These are phyloP conservation scores for Scaptomyza flava DNA, from an alignment of 2,888 invertebrate species.

Conservation along the genomic window DNA sequence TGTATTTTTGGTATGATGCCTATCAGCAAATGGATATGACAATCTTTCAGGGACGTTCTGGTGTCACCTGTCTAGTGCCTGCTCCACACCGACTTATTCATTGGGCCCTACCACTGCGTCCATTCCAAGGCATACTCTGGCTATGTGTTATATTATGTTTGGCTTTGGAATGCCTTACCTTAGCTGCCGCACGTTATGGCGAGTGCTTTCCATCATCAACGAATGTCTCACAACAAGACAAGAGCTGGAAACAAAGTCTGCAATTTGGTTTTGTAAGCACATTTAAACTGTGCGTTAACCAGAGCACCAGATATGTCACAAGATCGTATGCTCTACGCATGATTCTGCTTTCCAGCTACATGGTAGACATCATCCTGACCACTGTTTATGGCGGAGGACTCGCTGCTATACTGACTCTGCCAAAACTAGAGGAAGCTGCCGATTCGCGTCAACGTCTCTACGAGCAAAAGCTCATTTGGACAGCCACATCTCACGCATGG, in stretches of 20 bases:
- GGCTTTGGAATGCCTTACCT: constrained; percentile 84
- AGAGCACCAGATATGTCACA: constrained; percentile 70
- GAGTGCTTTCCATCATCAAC: constrained; percentile 39
- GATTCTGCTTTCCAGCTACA: constrained; percentile 75
- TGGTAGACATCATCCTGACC: constrained; percentile 86
- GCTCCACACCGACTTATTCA: constrained; percentile 87
- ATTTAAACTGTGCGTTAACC: constrained; percentile 76
- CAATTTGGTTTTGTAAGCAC: constrained; percentile 71
- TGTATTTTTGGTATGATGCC: constrained; percentile 78
- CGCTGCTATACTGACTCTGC: constrained; percentile 88
- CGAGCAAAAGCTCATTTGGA: constrained; percentile 87
- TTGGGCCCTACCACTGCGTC: constrained; percentile 87
- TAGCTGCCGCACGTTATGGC: constrained; percentile 60
- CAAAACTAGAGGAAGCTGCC: constrained; percentile 87
- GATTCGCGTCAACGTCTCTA: constrained; percentile 87
- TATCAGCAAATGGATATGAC: constrained; percentile 87
- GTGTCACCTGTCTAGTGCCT: constrained; percentile 88
- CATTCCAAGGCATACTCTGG: constrained; percentile 87
- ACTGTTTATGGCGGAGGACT: constrained; percentile 88
- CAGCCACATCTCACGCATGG: constrained; percentile 89
- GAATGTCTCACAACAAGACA: not conserved
- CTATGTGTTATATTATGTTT: constrained; percentile 85
- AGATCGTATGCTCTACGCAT: constrained; percentile 69
- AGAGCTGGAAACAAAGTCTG: constrained; percentile 57
- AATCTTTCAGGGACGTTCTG: constrained; percentile 86